A percentile compares a stretch with the other conserved stretches of the same genome.
Conservation (phyloP, 2,888 invertebrate genomes). For the Vanessa cardui region DNA sequence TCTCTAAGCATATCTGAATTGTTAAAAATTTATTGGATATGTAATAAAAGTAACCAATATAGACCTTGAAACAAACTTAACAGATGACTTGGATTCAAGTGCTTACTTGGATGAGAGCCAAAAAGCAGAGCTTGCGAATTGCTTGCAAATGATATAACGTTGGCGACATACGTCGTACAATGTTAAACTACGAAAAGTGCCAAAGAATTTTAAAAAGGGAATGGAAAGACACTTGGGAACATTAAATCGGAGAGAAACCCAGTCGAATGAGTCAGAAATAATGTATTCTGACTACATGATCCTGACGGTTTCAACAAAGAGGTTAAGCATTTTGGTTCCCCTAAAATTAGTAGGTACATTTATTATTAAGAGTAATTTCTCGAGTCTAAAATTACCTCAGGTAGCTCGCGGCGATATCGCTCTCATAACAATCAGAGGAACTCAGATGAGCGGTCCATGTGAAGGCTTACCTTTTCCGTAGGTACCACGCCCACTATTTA, state of each 20-base stretch:
- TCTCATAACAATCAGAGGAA: slow-evolving; percentile 58
- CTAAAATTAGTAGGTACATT: slow-evolving; percentile 76
- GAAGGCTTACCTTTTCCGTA: slow-evolving; percentile 65
- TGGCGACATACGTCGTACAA: slow-evolving; percentile 54
- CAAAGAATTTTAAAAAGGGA: slow-evolving; percentile 46
- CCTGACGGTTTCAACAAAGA: slow-evolving; percentile 57
- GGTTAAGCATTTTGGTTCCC: slow-evolving; percentile 53
- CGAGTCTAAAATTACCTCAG: slow-evolving; percentile 77
- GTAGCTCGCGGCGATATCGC: slow-evolving; percentile 74
- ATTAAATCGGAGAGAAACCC: slow-evolving; percentile 18
- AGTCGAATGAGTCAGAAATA: slow-evolving; percentile 59
- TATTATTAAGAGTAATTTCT: slow-evolving; percentile 81
- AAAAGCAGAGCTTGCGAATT: slow-evolving; percentile 57
- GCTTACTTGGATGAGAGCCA: slow-evolving; percentile 64
- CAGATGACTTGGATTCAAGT: slow-evolving; percentile 67
- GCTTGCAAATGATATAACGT: slow-evolving; percentile 62
- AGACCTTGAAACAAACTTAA: slow-evolving; percentile 64
- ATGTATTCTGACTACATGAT: slow-evolving; percentile 53
- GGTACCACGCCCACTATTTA: slow-evolving; percentile 77
- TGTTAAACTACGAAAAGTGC: slow-evolving; percentile 51
- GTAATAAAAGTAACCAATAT: slow-evolving; percentile 35
- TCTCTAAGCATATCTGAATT: background rate
- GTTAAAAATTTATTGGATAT: slow-evolving; percentile 12
- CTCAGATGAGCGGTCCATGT: slow-evolving; percentile 49
- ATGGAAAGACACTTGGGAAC: slow-evolving; percentile 25